Evolutionary conservation across 2,888 invertebrate genomes (phyloP).

Genomic region (Cryptocheilus praepositus): DNA sequence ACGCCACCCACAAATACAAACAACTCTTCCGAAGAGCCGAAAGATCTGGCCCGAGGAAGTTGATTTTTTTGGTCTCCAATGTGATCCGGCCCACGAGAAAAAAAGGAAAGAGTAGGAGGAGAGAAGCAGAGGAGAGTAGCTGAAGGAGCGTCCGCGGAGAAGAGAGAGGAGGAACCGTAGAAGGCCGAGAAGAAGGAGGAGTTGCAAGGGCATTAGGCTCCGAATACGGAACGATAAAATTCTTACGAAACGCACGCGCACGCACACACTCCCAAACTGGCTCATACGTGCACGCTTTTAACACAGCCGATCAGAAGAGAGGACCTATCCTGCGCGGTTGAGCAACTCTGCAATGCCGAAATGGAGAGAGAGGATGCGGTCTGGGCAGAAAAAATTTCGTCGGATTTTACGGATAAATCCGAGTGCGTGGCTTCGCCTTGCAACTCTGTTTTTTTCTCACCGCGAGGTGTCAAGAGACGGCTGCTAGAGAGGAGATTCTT

Average conservation of each 20-base stretch:
- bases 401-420: conserved; percentile 8
- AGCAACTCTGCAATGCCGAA: conserved; percentile 34
- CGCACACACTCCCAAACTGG: conserved; percentile 26
- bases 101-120: conserved; percentile 17
- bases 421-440: conserved; percentile 14
- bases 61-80: conserved; percentile 27
- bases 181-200: conserved; percentile 34
- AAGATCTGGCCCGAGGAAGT: conserved; percentile 8
- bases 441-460: conserved; percentile 19
- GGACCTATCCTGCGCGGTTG: conserved; percentile 29
- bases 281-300: conserved; percentile 11
- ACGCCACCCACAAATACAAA: background rate
- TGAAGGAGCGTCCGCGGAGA: conserved; percentile 8
- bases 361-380: conserved; percentile 3
- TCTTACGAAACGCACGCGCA: conserved; percentile 53
- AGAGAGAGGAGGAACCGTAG: conserved; percentile 26
- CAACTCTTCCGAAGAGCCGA: background rate
- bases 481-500: too few relatives aligned
- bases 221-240: conserved; percentile 61
- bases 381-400: conserved; percentile 28
- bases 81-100: conserved; percentile 28
- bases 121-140: conserved; percentile 21
- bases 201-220: conserved; percentile 54
- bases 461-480: too few relatives aligned
- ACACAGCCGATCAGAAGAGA: conserved; percentile 23